phyloP scores from a whole-genome alignment of 1,140 invertebrate species.

The Cecropterus lyciades region DNA sequence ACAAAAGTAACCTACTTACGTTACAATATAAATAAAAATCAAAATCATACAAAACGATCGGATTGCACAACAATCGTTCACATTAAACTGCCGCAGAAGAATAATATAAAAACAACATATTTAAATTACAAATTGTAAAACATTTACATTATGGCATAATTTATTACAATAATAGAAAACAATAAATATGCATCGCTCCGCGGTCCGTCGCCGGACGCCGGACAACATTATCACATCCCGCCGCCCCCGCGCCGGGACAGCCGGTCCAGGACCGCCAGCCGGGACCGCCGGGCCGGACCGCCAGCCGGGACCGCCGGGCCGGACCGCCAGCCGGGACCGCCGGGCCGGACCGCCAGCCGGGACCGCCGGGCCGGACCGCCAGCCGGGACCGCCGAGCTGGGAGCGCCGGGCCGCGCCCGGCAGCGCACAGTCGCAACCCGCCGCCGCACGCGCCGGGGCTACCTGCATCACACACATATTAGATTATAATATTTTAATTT shows the following conservation, averaged over 20 bases:
- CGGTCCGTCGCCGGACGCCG: background rate
- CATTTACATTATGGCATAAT: slow-evolving; percentile 71
- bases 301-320: slow-evolving; percentile 13
- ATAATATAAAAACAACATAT: slow-evolving; percentile 57
- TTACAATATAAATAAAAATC: slow-evolving; percentile 48
- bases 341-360: slow-evolving; percentile 18
- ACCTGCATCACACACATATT: slow-evolving; percentile 7
- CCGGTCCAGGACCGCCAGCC: slow-evolving; percentile 13
- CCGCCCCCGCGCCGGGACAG: slow-evolving; percentile 4
- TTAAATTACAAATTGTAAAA: slow-evolving; percentile 66
- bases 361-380: slow-evolving; percentile 22
- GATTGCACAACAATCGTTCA: slow-evolving; percentile 43
- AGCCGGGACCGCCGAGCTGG: background rate
- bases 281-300: slow-evolving; percentile 17
- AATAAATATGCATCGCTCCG: slow-evolving; percentile 64
- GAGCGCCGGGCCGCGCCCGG: slow-evolving; percentile 11
- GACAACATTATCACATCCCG: background rate
- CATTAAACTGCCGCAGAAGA: slow-evolving; percentile 38
- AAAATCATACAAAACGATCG: slow-evolving; percentile 51
- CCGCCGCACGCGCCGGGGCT: slow-evolving; percentile 2
- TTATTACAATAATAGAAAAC: slow-evolving; percentile 60
- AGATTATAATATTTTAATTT: background rate
- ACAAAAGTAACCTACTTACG: slow-evolving; percentile 50
- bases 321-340: slow-evolving; percentile 8
- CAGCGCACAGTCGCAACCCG: slow-evolving; percentile 4